Evolutionary conservation across 1,140 invertebrate genomes (phyloP), one percentile per base, ranked within the genome.

Genomic region (Camponotus pennsylvanicus): DNA sequence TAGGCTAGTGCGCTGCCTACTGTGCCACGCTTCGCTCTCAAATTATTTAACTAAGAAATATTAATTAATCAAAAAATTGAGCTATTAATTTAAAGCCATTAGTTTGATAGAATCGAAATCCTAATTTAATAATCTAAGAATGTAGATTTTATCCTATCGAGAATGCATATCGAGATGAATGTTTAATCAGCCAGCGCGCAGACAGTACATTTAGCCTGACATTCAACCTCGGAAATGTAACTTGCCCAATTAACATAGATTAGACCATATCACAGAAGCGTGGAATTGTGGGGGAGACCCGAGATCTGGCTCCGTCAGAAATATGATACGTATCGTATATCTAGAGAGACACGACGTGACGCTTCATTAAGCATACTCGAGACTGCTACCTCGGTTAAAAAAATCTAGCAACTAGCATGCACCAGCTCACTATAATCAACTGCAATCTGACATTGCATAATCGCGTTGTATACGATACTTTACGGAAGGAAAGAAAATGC

Each of bases 271-370:
- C 27, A 45, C 27, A 7, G 67, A 61, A 82, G 40, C 69, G 7
- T 42, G 69, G 21, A 55, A 80, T 61, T 32, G 49, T n/a, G 55
- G 27, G 40, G 66, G 37, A 34, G 52, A 82, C 27, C 27, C 0
- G 66, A 32, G 79, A 59, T 61, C 49, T 52, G 79, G 67, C 27
- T 73, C 40, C 55, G 7, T 18, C 55, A 75, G 79, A 83, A 83
- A 83, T 83, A 75, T 83, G 79, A 83, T 75, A 75, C 69, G 42
- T 83, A 83, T 83, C 79, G 69, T 75, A 75, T 83, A 75, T 83
- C 79, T 83, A 49, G 70, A 70, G 52, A 61, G 79, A 75, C 40
- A 61, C 79, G 55, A 52, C 42, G 27, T 15, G 27, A n/a, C 27
- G 69, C 61, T 73, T 75, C 79, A 75, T 37, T 61, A 59, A 42